Base-by-base conservation (phyloP, 2,888 invertebrate genomes). In the Orgyia antiqua region DNA sequence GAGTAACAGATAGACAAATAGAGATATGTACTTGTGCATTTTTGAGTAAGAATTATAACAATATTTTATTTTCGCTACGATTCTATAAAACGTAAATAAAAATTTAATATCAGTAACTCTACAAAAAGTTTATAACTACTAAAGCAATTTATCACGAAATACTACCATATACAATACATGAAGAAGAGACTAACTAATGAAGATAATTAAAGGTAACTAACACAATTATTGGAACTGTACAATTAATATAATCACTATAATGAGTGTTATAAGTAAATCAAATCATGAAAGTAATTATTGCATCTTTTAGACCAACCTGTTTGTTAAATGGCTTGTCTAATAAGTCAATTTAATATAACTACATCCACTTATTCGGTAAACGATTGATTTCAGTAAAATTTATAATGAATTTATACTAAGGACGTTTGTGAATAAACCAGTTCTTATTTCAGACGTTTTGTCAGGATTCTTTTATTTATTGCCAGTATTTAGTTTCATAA, bases 201-300 rank as follows among this genome's bases (percentile, higher is more conserved):
- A 6, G 17, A 5, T 5, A 6, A 15, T 15, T 6, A 3, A 15
- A 15, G 3, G 6, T 6, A 15, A 6, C 4, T 15, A 5, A 15
- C 6, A 5, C 4, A 5, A 15, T 6, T 6, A 15, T 6, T 6
- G 3, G 17, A 5, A 6, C 4, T 15, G 17, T 23, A 35, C 36
- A 28, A 36, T 37, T 43, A 41, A 33, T 36, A 36, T 5, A 33
- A 36, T 24, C 29, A 23, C 29, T 40, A n/a, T n/a, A n/a, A n/a
- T 39, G 39, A 32, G 38, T 31, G 34, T 35, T 41, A 50, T 51
- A 33, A 41, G 38, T 29, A 35, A 30, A 35, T 33, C 38, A 37
- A 35, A 18, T 8, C 8, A 6, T 4, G 6, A 18, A 18, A 18
- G 18, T 2, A 6, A 2, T 18, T 18, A 8, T 2, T 8, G 8